Conservation (phyloP, 30 jellyfish, hydroid and myxozoan genomes). For the Cassiopea xamachana region DNA sequence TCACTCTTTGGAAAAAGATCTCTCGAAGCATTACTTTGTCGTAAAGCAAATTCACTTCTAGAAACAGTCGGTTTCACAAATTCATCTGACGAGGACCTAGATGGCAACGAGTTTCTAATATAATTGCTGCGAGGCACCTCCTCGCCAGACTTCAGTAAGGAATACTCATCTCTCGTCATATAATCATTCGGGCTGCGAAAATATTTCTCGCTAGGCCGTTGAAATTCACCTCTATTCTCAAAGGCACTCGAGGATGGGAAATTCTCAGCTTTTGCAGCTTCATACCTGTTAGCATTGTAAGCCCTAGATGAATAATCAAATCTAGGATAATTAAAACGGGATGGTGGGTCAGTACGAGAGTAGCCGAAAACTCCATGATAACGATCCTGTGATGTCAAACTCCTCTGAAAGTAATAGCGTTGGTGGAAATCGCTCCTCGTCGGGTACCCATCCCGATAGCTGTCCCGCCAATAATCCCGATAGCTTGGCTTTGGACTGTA, state of each 20-base stretch:
- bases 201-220: conserved; percentile 36
- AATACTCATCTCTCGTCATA: conserved; percentile 43
- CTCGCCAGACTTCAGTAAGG: conserved; percentile 35
- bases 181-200: conserved; percentile 66
- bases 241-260: conserved; percentile 49
- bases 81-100: conserved; percentile 57
- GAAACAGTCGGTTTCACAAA: conserved; percentile 67
- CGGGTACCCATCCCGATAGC: conserved; percentile 62
- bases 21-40: conserved; percentile 39
- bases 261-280: conserved; percentile 42
- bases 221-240: conserved; percentile 53
- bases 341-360: conserved; percentile 57
- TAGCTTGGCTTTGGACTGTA: conserved; percentile 70
- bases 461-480: conserved; percentile 68
- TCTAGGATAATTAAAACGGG: conserved; percentile 61
- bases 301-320: conserved; percentile 62
- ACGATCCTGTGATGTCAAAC: conserved; percentile 68
- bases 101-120: conserved; percentile 13
- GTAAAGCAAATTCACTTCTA: conserved; percentile 52
- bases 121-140: conserved; percentile 46
- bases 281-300: conserved; percentile 42
- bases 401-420: conserved; percentile 54
- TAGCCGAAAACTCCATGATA: conserved; percentile 68
- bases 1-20: conserved; percentile 40
- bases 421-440: conserved; percentile 49